A percentile compares a stretch with the other conserved stretches of the same genome.
These are phyloP conservation scores for Knipowitschia caucasica DNA, from an alignment of 2,797 vertebrate species.

Conservation along the genomic window DNA sequence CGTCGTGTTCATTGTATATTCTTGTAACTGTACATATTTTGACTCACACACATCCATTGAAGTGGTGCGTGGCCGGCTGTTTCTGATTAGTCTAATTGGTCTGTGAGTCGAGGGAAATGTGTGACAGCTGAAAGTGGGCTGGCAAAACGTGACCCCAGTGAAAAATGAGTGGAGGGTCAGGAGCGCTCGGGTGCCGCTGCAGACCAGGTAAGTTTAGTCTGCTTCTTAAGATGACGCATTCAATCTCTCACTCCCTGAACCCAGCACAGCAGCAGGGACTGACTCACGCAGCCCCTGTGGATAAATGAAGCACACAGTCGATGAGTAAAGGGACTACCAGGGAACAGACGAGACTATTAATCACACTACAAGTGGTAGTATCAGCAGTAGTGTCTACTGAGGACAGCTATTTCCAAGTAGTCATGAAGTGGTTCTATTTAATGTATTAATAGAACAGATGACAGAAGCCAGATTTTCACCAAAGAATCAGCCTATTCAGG, in stretches of 20 bases:
- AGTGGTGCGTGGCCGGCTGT: slow-evolving; percentile 54
- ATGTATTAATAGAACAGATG: neutral
- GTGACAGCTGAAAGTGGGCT: slow-evolving; percentile 58
- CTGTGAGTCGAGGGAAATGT: slow-evolving; percentile 58
- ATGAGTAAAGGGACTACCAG: slow-evolving; percentile 39
- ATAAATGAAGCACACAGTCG: slow-evolving; percentile 42
- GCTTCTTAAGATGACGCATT: slow-evolving; percentile 49
- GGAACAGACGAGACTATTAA: slow-evolving; percentile 51
- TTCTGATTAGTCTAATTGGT: slow-evolving; percentile 71
- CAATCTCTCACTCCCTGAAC: slow-evolving; percentile 23
- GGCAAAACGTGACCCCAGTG: slow-evolving; percentile 58
- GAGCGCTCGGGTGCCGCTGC: slow-evolving; percentile 22
- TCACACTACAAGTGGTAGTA: slow-evolving; percentile 29
- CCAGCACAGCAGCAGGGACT: slow-evolving; percentile 10
- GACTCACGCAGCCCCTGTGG: slow-evolving; percentile 17
- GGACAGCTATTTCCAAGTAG: slow-evolving; percentile 17
- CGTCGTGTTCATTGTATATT: neutral
- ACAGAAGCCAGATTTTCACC: neutral
- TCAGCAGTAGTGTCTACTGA: slow-evolving; percentile 22
- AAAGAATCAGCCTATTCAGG: neutral
- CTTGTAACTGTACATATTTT: slow-evolving; percentile 2
- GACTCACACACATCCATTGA: slow-evolving; percentile 13
- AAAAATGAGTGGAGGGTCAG: slow-evolving; percentile 65
- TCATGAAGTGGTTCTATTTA: neutral
- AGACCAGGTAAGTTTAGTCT: slow-evolving; percentile 47